A percentile compares a stretch with the other conserved stretches of the same genome.
Conservation (phyloP, 2,888 invertebrate genomes). For the Abscondita cerata region DNA sequence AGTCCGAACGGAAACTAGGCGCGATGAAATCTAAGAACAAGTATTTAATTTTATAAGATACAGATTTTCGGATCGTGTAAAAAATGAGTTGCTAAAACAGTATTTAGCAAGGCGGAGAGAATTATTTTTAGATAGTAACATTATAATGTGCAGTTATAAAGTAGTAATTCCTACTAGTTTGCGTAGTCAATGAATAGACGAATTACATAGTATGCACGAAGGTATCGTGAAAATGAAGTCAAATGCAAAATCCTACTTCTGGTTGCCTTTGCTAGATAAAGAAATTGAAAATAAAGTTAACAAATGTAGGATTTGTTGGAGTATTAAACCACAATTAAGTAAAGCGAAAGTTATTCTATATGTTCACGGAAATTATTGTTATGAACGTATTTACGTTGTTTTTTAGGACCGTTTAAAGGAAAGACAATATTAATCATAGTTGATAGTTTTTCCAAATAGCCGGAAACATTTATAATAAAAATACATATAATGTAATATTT, state of each 20-base stretch:
- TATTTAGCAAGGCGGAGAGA: neutral
- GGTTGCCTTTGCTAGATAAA: conserved; percentile 43
- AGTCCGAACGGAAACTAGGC: conserved; percentile 3
- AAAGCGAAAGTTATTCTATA: conserved; percentile 41
- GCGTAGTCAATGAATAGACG: conserved; percentile 23
- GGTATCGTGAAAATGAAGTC: conserved; percentile 43
- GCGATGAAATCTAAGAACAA: conserved; percentile 8
- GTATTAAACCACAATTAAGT: conserved; percentile 41
- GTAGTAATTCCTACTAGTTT: conserved; percentile 31
- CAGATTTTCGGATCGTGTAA: conserved; percentile 8
- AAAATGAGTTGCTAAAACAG: conserved; percentile 7
- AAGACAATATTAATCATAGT: neutral
- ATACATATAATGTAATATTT: no score
- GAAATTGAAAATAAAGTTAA: conserved; percentile 44
- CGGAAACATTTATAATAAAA: neutral
- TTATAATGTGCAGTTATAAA: conserved; percentile 34
- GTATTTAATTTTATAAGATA: conserved; percentile 21
- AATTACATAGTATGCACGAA: conserved; percentile 35
- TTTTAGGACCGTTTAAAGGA: neutral
- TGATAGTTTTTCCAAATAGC: neutral
- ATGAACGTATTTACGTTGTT: conserved; percentile 51
- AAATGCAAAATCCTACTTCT: conserved; percentile 43
- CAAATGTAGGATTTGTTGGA: conserved; percentile 41
- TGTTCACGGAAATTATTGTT: conserved; percentile 43
- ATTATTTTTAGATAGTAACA: conserved; percentile 12